Evolutionary conservation across 2,113 vertebrate species (phyloP).

Genomic region (Mormyrus iriodes): DNA sequence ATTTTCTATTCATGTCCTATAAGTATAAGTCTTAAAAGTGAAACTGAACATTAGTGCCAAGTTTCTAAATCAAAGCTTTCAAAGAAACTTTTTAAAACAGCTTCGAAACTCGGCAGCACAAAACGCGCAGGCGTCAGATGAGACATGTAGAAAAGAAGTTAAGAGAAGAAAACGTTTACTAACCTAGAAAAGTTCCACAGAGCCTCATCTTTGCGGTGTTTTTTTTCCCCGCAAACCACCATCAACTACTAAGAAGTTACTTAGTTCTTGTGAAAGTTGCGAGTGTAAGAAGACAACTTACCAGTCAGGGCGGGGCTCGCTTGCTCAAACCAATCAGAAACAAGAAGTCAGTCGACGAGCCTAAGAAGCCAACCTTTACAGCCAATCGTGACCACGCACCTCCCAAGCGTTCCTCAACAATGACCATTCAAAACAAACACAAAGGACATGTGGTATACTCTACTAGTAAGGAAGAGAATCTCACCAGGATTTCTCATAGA

Average conservation of each 20-base stretch:
- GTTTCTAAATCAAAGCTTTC: neutral
- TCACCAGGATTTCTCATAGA: neutral
- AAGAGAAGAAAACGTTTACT: conserved; percentile 39
- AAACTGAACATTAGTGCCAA: neutral
- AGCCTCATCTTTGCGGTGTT: conserved; percentile 68
- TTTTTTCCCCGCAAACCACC: conserved; percentile 28
- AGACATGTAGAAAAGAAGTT: neutral
- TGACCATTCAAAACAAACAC: conserved; percentile 49
- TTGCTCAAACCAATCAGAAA: conserved; percentile 61
- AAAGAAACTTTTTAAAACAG: neutral
- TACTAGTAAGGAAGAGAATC: conserved; percentile 29
- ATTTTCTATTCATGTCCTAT: neutral
- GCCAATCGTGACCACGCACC: conserved; percentile 58
- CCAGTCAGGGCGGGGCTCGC: conserved; percentile 36
- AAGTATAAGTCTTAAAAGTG: neutral
- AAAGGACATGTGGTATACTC: conserved; percentile 44
- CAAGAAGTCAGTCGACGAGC: conserved; percentile 38
- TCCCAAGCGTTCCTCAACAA: conserved; percentile 46
- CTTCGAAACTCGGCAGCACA: neutral
- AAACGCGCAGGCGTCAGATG: neutral
- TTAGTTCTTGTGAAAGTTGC: conserved; percentile 65
- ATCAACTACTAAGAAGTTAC: conserved; percentile 46
- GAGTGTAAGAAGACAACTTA: conserved; percentile 65
- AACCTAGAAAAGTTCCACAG: conserved; percentile 78
- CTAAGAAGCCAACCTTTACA: conserved; percentile 38